Base-by-base conservation (phyloP, 2,113 vertebrate species). In the Triplophysa dalaica region DNA sequence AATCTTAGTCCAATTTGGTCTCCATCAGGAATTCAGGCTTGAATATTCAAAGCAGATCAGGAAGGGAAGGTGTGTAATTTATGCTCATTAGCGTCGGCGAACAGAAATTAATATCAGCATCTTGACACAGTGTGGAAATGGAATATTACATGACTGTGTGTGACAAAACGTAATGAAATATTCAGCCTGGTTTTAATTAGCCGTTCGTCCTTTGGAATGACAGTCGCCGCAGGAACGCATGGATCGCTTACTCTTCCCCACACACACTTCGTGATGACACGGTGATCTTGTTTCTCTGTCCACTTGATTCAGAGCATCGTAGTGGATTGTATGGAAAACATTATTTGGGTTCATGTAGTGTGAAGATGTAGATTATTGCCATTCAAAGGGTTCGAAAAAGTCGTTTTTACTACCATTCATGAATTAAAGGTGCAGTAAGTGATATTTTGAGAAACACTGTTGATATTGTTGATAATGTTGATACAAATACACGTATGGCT, bases 91-190 rank as follows among this genome's bases (percentile, higher is more conserved):
- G 79, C 77, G 70, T 63, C 19, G 8, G 50, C 79, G 77, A 80
- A 81, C 54, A 13, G 62, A 81, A 81, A 84, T 87, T 84, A 83
- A 84, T 77, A 85, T 70, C 41, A 74, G 33, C 70, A 70, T 81
- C 84, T 78, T 82, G 80, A 85, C 84, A 82, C 33, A 65, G 76
- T 77, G 81, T 86, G 85, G 83, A 86, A 84, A 84, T 85, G 83
- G 79, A 85, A 85, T 83, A 87, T 87, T 83, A 85, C 81, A 87
- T 83, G 85, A 77, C 83, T 76, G 72, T 72, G 74, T 75, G 76
- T 82, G 83, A 87, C 85, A 85, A 85, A 85, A 87, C 83, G 68
- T 85, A 83, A 87, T 87, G 83, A 87, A 85, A 87, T 87, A 87
- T 87, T 87, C 81, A 77, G 77, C 41, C 81, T 83, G 54, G 70